Percentiles rank a stretch among this genome's conserved stretches.
These are phyloP conservation scores for Calliphora vicina DNA, from an alignment of 1,140 invertebrate species.

Conservation along the genomic window DNA sequence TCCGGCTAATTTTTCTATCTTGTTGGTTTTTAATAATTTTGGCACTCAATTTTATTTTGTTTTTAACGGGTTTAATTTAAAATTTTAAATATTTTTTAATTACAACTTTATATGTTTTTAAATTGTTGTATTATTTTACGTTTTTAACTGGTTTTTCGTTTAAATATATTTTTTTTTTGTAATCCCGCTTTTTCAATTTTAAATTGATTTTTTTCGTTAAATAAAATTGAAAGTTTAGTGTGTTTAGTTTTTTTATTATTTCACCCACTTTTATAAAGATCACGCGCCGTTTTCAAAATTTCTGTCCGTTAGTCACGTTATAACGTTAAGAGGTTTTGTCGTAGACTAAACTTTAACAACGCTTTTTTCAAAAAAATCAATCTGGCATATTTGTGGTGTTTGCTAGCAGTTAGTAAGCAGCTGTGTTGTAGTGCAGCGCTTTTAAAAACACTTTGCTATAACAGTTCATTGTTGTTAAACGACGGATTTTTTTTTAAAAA, in stretches of 20 bases:
- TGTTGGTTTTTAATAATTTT: not conserved
- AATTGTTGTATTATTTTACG: not conserved
- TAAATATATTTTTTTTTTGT: not conserved
- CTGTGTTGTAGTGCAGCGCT: not conserved
- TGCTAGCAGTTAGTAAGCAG: not conserved
- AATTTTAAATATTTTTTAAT: not conserved
- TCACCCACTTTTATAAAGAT: not conserved
- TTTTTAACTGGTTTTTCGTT: not conserved
- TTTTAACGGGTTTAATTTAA: not conserved
- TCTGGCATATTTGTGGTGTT: slow-evolving; percentile 15
- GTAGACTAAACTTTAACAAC: slow-evolving; percentile 13
- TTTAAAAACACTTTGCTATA: not conserved
- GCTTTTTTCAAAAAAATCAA: not conserved
- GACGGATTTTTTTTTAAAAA: no score
- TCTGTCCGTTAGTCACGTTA: slow-evolving; percentile 12
- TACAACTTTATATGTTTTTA: not conserved
- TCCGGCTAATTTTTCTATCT: not conserved
- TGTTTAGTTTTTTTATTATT: not conserved
- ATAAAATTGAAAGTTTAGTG: not conserved
- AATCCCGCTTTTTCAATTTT: not conserved
- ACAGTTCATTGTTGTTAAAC: no score
- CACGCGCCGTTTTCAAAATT: not conserved
- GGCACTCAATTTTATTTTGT: not conserved
- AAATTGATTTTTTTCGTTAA: not conserved
- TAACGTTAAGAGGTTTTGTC: slow-evolving; percentile 31